Evolutionary conservation across 2,113 vertebrate genomes (phyloP).

Genomic region (Sylvia atricapilla): DNA sequence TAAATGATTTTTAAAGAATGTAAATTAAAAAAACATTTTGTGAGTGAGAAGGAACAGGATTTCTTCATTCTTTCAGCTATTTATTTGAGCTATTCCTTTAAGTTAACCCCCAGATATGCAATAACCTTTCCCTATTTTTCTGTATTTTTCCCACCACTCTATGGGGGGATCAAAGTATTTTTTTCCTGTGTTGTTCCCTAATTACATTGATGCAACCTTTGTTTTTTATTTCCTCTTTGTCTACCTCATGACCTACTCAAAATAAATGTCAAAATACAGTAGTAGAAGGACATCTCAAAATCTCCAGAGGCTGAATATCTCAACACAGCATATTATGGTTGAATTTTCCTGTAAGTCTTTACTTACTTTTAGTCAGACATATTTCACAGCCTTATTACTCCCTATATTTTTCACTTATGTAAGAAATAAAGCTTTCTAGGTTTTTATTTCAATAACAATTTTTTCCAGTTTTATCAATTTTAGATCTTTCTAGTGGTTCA

Average conservation of each 20-base stretch:
- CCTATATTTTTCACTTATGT: not conserved
- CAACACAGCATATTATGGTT: not conserved
- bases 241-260: not conserved
- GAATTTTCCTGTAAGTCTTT: not conserved
- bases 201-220: not conserved
- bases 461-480: not conserved
- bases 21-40: not conserved
- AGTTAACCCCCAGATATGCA: not conserved
- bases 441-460: not conserved
- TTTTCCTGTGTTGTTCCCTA: not conserved
- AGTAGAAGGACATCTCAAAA: not conserved
- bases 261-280: not conserved
- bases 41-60: not conserved
- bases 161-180: not conserved
- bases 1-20: not conserved
- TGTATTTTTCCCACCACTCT: not conserved
- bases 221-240: not conserved
- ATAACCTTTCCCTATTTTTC: not conserved
- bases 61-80: not conserved
- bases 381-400: not conserved
- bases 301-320: not conserved
- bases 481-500: not conserved
- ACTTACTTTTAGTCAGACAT: not conserved
- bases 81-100: not conserved
- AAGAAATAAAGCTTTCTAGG: not conserved